phyloP scores from a whole-genome alignment of 2,888 invertebrate species.

The Pheosia tremula region DNA sequence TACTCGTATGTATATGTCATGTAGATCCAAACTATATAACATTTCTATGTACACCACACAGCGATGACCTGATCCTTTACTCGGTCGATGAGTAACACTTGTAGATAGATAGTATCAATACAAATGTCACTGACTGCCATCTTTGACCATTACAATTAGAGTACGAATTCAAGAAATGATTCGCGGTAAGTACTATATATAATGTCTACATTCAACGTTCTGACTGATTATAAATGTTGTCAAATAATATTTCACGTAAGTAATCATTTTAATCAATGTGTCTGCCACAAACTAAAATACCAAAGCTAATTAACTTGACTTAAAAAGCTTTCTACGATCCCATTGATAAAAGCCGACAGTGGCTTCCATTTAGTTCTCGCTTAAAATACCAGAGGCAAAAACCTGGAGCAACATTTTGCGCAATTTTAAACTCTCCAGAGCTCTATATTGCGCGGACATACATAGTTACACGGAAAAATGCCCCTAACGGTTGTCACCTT shows the following conservation, averaged over 20 bases:
- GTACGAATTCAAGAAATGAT: too few species aligned
- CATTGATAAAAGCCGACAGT: constrained; percentile 4
- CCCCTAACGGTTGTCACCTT: constrained; percentile 60
- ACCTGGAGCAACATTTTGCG: constrained; percentile 31
- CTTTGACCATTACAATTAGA: too few species aligned
- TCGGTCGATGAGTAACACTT: too few species aligned
- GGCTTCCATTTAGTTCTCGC: constrained; percentile 30
- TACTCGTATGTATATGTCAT: too few species aligned
- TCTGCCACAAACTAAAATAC: neutral
- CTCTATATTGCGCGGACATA: constrained; percentile 49
- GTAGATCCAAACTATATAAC: too few species aligned
- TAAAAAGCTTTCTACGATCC: constrained; percentile 17
- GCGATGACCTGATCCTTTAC: too few species aligned
- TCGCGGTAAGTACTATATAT: too few species aligned
- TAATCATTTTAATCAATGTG: neutral
- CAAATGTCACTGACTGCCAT: too few species aligned
- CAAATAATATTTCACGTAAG: constrained; percentile 3
- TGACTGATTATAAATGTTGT: neutral
- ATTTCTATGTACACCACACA: too few species aligned
- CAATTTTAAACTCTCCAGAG: constrained; percentile 39
- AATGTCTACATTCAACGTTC: too few species aligned
- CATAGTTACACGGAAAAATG: constrained; percentile 64
- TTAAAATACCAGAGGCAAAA: constrained; percentile 33
- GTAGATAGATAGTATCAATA: too few species aligned
- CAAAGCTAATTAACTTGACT: constrained; percentile 1